Conservation (phyloP, 2,113 vertebrate species). For the Excalfactoria chinensis region DNA sequence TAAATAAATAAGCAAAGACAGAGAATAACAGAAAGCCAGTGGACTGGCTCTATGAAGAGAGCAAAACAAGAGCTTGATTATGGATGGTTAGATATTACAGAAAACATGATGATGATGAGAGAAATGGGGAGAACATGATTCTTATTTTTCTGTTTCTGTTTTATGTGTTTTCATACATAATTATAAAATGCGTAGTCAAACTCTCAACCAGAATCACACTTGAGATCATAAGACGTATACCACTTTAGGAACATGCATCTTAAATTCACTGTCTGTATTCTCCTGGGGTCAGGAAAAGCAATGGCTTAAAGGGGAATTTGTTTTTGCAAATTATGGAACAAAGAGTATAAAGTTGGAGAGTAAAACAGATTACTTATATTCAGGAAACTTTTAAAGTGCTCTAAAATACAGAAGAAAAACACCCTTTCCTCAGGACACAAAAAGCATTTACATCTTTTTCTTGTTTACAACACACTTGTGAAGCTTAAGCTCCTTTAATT, state of each 20-base stretch:
- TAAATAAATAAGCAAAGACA: background rate
- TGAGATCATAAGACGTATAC: background rate
- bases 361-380: conserved; percentile 67
- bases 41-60: background rate
- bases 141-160: conserved; percentile 22
- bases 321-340: conserved; percentile 71
- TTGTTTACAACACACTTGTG: conserved; percentile 51
- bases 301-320: conserved; percentile 49
- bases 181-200: background rate
- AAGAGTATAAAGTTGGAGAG: conserved; percentile 47
- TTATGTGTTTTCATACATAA: background rate
- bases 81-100: background rate
- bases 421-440: conserved; percentile 21
- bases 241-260: background rate
- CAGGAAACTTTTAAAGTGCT: conserved; percentile 58
- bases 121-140: background rate
- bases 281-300: conserved; percentile 38
- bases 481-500: conserved; percentile 70
- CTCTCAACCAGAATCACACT: background rate
- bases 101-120: background rate
- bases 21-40: background rate
- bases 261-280: conserved; percentile 11
- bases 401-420: conserved; percentile 49
- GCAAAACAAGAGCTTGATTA: background rate
- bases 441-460: conserved; percentile 45